Base-by-base conservation (phyloP, 1,140 invertebrate species). In the Drosophila sp. region DNA sequence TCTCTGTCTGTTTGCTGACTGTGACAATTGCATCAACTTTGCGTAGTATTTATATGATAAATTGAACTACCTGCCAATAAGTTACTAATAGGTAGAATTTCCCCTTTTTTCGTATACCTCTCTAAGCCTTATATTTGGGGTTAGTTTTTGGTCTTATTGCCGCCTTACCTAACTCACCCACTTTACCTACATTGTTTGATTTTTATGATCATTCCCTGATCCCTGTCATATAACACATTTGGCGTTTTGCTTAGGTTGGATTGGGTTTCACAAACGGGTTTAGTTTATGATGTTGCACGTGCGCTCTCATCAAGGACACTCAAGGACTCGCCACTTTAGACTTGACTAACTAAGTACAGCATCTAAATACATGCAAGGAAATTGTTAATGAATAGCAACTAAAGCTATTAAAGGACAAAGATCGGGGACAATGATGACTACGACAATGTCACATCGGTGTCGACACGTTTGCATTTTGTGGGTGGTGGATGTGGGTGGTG, bases 321-420 rank as follows among this genome's bases (percentile, higher is more conserved):
- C 17, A 17, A 17, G 17, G 17, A 17, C 17, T 23, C 32, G 65
- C 54, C 68, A 70, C 75, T 76, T 57, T 72, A 69, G 69, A 55
- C 76, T 29, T 61, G 54, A 55, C 67, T 68, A 60, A 27, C 57
- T 29, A 60, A 54, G 32, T 50, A 50, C 23, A 54, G 32, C 40
- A 50, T 7, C n/a, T 10, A 27, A 27, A 8, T 38, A 35, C 44
- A 47, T 50, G 44, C 17, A 50, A 27, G 61, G 17, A 74, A 77
- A 72, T 71, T 71, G 72, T 68, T 83, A 89, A 87, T 80, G 84
- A 89, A 86, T 87, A 87, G 82, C 81, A 80, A 58, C 73, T 41
- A n/a, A n/a, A 67, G 38, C 57, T 63, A 73, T 65, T 73, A 69
- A 64, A 50, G 8, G 32, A n/a, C 67, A 50, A 27, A 55, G 66